Conservation (phyloP, 2,113 vertebrate species). For the Sclerurus mexicanus region DNA sequence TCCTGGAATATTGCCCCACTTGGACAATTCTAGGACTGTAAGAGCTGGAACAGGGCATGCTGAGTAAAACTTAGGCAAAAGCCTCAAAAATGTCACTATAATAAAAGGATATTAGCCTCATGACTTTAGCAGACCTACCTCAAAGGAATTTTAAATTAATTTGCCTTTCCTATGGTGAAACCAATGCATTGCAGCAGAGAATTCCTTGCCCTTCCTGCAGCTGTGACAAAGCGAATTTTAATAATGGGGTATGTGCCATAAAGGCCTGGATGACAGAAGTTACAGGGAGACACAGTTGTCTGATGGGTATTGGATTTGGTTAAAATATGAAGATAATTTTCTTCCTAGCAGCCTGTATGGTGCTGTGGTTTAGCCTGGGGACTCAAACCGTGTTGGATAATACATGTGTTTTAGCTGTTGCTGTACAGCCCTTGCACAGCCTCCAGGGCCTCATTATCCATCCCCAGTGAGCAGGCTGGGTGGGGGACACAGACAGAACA, state of each 20-base stretch:
- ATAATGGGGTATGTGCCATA: neutral
- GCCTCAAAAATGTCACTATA: neutral
- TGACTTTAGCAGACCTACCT: neutral
- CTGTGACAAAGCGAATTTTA: neutral
- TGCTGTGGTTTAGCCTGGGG: neutral
- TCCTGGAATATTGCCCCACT: neutral
- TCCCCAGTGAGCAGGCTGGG: neutral
- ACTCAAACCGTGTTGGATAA: neutral
- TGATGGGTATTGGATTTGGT: neutral
- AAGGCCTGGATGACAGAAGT: neutral
- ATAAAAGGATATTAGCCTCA: neutral
- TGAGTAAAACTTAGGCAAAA: neutral
- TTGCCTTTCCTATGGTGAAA: neutral
- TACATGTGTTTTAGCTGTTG: neutral
- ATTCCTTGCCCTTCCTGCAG: neutral
- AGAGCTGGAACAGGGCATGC: neutral
- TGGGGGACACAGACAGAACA: accelerated
- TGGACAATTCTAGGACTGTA: neutral
- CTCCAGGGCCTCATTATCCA: neutral
- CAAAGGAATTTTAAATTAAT: neutral
- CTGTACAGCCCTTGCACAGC: neutral
- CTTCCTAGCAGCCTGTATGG: neutral
- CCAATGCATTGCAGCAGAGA: neutral
- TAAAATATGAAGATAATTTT: neutral
- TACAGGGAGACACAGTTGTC: neutral